Evolutionary conservation across 2,888 invertebrate species (phyloP).

Genomic region (Sceliomorpha sp.): DNA sequence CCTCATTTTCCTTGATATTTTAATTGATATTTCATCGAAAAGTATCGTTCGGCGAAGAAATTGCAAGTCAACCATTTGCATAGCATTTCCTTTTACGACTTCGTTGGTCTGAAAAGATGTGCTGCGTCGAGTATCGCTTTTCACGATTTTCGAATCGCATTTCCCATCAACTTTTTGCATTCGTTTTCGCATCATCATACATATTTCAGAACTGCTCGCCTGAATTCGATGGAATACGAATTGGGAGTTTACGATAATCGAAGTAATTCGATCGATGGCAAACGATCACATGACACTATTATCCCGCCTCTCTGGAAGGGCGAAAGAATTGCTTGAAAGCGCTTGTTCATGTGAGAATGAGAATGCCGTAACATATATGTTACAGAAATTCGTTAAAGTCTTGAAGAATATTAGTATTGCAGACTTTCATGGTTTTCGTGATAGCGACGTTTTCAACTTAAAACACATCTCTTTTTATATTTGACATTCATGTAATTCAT

Average conservation of each 20-base stretch:
- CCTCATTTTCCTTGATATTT: no score
- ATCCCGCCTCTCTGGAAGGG: conserved; percentile 2
- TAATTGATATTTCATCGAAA: no score
- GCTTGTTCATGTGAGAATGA: conserved; percentile 1
- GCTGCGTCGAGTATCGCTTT: no score
- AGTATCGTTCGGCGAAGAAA: no score
- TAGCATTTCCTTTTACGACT: no score
- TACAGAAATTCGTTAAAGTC: background rate
- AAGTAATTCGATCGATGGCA: conserved; percentile 19
- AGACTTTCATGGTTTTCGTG: background rate
- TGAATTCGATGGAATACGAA: conserved; percentile 9
- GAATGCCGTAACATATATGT: background rate
- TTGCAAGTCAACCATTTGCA: no score
- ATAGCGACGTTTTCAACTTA: no score
- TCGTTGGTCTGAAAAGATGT: no score
- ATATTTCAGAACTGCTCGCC: conserved; percentile 4
- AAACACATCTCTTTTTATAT: no score
- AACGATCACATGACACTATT: conserved; percentile 17
- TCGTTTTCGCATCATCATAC: conserved; percentile 11
- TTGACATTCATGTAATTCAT: no score
- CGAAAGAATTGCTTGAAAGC: background rate
- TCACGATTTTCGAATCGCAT: conserved; percentile 5
- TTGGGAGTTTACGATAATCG: conserved; percentile 21
- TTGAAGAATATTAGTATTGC: background rate
- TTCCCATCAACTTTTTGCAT: conserved; percentile 1